phyloP scores from a whole-genome alignment of 2,797 vertebrate species.

The Hyperoplus immaculatus region DNA sequence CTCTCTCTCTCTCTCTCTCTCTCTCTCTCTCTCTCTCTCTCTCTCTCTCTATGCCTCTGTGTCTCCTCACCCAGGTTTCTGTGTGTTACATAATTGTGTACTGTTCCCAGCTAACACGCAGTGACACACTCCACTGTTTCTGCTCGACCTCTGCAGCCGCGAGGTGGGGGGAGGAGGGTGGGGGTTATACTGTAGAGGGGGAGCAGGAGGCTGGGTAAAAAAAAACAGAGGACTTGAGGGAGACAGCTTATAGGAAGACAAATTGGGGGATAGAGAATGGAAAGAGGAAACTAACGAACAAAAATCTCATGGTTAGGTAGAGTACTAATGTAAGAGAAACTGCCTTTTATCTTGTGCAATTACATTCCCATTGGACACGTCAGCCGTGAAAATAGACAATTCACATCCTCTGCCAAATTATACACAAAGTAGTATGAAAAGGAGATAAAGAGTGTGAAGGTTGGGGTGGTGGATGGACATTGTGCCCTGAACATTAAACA shows the following conservation, averaged over 20 bases:
- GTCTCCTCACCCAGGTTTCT: constrained; percentile 67
- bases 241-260: constrained; percentile 40
- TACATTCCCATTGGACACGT: not conserved
- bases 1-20: constrained; percentile 17
- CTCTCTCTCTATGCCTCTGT: constrained; percentile 24
- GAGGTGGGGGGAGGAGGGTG: not conserved
- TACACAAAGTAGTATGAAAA: not conserved
- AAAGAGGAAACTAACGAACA: constrained; percentile 17
- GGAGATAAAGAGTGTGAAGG: not conserved
- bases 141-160: constrained; percentile 52
- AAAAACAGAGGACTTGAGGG: constrained; percentile 48
- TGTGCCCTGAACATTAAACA: too few species aligned
- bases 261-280: constrained; percentile 10
- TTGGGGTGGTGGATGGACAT: not conserved
- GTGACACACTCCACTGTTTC: constrained; percentile 65
- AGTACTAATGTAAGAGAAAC: constrained; percentile 5
- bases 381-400: too few species aligned
- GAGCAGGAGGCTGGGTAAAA: constrained; percentile 15
- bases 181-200: constrained; percentile 5
- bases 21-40: constrained; percentile 19
- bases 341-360: not conserved
- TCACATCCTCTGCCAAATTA: not conserved
- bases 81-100: constrained; percentile 73
- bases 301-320: constrained; percentile 10
- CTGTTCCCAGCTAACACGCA: constrained; percentile 65